Conservation (phyloP, 2,113 vertebrate species). For the Salvator merianae region DNA sequence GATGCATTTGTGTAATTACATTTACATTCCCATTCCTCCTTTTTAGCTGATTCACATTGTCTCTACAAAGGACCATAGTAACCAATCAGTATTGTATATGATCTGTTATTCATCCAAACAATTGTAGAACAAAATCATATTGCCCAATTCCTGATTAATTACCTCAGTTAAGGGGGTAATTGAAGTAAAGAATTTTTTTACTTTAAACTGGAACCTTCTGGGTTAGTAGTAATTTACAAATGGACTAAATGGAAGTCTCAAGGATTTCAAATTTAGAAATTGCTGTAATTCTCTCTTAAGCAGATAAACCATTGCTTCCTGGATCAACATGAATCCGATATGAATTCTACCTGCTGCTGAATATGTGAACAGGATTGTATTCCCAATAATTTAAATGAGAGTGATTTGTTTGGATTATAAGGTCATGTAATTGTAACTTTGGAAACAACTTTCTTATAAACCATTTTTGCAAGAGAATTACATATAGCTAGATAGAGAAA, state of each 20-base stretch:
- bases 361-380: conserved; percentile 23
- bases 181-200: conserved; percentile 1
- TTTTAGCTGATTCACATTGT: neutral
- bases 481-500: neutral
- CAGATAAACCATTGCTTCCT: neutral
- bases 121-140: neutral
- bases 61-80: neutral
- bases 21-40: neutral
- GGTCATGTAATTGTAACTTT: conserved; percentile 5
- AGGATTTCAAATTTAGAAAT: conserved; percentile 12
- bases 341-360: conserved; percentile 17
- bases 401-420: neutral
- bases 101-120: neutral
- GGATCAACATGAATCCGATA: conserved; percentile 25
- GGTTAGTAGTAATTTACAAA: conserved; percentile 34
- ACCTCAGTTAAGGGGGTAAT: conserved; percentile 18
- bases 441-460: neutral
- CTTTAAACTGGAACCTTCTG: conserved; percentile 5
- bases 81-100: neutral
- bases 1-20: neutral
- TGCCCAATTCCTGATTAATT: neutral
- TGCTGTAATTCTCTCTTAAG: conserved; percentile 33
- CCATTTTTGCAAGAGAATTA: neutral
- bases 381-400: conserved; percentile 13
- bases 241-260: conserved; percentile 9